phyloP scores from a whole-genome alignment of 2,113 vertebrate species.

The Pongo abelii region DNA sequence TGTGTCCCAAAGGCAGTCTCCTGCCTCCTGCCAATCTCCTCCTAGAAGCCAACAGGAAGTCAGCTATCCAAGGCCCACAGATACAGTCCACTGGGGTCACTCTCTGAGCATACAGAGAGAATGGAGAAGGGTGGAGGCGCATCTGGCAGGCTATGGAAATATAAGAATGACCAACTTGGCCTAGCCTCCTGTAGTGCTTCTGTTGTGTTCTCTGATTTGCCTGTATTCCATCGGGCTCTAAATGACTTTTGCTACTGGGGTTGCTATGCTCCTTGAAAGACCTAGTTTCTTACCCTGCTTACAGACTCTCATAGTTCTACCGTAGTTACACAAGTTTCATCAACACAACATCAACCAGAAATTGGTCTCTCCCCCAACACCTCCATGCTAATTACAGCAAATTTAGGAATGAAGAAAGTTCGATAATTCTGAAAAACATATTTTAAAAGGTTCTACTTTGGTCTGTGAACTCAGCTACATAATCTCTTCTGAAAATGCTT shows the following conservation, averaged over 20 bases:
- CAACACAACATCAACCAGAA: too few relatives aligned
- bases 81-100: accelerated
- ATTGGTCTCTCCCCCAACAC: background rate
- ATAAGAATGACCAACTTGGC: accelerated
- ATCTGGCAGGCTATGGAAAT: accelerated
- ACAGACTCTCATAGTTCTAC: too few relatives aligned
- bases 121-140: background rate
- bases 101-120: background rate
- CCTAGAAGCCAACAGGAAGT: background rate
- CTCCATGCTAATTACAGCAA: background rate
- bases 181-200: background rate
- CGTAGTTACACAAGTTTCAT: background rate
- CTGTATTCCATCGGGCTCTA: accelerated
- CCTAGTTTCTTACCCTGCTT: background rate
- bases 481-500: background rate
- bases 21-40: background rate
- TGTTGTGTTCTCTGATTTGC: background rate
- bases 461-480: background rate
- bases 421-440: background rate
- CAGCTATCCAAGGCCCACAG: background rate
- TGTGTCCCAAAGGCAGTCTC: background rate
- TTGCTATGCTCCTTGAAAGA: background rate
- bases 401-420: background rate
- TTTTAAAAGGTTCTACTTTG: background rate
- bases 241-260: background rate